Evolutionary conservation across 2,113 vertebrate species (phyloP), one percentile per base, ranked within the genome.

Genomic region (Salminus brasiliensis): DNA sequence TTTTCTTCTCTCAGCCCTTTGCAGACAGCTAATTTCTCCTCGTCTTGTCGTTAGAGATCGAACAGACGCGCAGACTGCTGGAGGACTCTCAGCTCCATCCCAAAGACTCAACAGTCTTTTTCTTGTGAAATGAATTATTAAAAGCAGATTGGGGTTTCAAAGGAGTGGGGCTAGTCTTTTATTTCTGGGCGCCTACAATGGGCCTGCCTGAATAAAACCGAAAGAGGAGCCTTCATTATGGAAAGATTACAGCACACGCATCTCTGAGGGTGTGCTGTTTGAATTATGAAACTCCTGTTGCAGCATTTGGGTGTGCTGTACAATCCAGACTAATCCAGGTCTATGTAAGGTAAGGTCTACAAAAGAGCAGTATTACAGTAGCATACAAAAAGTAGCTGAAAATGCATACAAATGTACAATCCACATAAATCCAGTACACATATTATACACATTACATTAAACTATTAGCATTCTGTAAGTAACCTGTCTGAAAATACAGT

Each of bases 61-160:
- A 53, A n/a, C n/a, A 68, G 34, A 68, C 16, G 39, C 25, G 27
- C 11, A 18, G 32, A 39, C 63, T 41, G 59, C 60, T 73, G 70
- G 52, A 53, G 47, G 57, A 47, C 60, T 63, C 62, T 7, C 59
- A 55, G 70, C 60, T 12, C 49, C 25, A 74, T 57, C 29, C 60
- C 29, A 60, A 74, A 74, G 57, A 74, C 59, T 27, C 72, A 60
- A 21, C 49, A 59, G 71, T 30, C 43, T n/a, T 34, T 23, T 36
- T 15, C 62, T 69, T 52, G 52, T 47, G 66, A 78, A 60, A 73
- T 78, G 49, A 53, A 74, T 78, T 82, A 82, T 82, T 82, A 68
- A 82, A 74, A 52, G 36, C 70, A 62, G 70, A 82, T 74, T 72
- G 55, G 39, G 18, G 63, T 74, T 82, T 74, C 70, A 74, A 68